These are phyloP conservation scores for Tetragonisca angustula DNA, from an alignment of 2,888 invertebrate genomes.

Conservation along the genomic window DNA sequence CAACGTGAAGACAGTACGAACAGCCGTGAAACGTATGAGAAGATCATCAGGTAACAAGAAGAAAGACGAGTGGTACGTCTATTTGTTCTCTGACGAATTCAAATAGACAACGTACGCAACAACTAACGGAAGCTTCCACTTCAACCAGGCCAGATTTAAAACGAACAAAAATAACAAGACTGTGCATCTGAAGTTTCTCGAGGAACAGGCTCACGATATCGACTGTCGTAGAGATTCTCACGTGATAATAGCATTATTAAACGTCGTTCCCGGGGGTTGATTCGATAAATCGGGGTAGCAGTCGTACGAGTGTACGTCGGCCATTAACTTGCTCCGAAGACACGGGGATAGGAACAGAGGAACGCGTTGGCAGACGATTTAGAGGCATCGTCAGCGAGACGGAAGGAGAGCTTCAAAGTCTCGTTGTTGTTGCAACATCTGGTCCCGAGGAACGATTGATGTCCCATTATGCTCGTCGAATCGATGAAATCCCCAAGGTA, in stretches of 20 bases:
- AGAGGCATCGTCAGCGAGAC: slow-evolving; percentile 18
- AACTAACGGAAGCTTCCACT: too few species aligned
- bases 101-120: too few species aligned
- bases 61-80: too few species aligned
- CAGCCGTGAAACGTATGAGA: too few species aligned
- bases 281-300: slow-evolving; percentile 10
- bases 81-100: too few species aligned
- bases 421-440: slow-evolving; percentile 20
- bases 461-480: slow-evolving; percentile 30
- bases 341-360: not conserved
- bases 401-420: slow-evolving; percentile 11
- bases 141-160: too few species aligned
- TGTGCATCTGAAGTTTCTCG: too few species aligned
- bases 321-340: slow-evolving; percentile 6
- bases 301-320: not conserved
- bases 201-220: too few species aligned
- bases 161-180: too few species aligned
- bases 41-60: too few species aligned
- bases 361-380: not conserved
- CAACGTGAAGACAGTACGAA: too few species aligned
- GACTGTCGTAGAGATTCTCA: not conserved
- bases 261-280: not conserved
- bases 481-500: slow-evolving; percentile 46
- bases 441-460: slow-evolving; percentile 28
- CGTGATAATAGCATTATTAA: not conserved